phyloP scores from a whole-genome alignment of 1,140 invertebrate genomes.

The Ostrea edulis region DNA sequence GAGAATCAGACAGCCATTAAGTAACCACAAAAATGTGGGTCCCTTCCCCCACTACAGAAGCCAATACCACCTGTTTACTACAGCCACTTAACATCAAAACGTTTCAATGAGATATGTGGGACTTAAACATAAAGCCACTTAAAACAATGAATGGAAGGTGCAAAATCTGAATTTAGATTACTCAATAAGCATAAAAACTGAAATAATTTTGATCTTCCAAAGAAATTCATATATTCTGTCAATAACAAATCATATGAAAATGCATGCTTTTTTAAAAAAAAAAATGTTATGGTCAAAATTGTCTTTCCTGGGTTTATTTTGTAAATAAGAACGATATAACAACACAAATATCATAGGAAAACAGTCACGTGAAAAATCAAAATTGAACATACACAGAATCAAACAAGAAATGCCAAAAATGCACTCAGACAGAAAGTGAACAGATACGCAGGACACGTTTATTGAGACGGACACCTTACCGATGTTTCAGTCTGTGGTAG shows the following conservation, averaged over 20 bases:
- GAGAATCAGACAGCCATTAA: slow-evolving; percentile 9
- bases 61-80: neutral
- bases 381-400: neutral
- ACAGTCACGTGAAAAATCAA: neutral
- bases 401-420: neutral
- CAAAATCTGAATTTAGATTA: neutral
- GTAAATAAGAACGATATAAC: neutral
- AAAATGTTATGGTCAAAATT: neutral
- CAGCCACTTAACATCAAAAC: neutral
- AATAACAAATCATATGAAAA: neutral
- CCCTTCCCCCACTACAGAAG: slow-evolving; percentile 65
- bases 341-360: neutral
- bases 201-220: neutral
- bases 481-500: neutral
- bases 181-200: neutral
- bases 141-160: neutral
- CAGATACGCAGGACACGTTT: no score
- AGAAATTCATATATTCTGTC: neutral
- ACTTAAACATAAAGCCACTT: neutral
- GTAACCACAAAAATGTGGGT: slow-evolving; percentile 52
- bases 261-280: neutral
- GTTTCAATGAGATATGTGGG: neutral
- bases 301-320: neutral
- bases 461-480: neutral
- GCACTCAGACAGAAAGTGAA: neutral